Evolutionary conservation across 2,888 invertebrate species (phyloP).

Genomic region (Deilephila porcellus): DNA sequence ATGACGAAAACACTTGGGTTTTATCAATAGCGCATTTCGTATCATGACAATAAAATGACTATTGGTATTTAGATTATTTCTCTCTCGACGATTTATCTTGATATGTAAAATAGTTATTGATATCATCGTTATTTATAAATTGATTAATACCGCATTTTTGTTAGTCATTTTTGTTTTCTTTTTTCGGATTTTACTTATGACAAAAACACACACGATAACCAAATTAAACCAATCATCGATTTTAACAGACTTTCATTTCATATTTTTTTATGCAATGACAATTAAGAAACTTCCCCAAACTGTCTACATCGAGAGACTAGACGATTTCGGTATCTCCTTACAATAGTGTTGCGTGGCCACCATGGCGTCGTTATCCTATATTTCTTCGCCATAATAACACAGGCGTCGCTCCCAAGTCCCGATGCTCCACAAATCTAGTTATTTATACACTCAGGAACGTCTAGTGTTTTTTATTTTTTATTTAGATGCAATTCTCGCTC

Average conservation of each 20-base stretch:
- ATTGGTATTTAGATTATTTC: neutral
- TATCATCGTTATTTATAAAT: neutral
- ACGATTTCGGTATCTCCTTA: constrained; percentile 2
- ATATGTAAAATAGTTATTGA: neutral
- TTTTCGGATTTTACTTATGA: neutral
- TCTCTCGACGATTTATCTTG: neutral
- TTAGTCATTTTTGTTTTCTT: neutral
- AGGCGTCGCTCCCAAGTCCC: constrained; percentile 55
- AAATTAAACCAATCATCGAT: neutral
- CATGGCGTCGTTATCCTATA: constrained; percentile 54
- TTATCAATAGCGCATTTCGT: neutral
- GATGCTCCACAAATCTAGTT: constrained; percentile 73
- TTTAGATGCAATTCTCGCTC: constrained; percentile 61
- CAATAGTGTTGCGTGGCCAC: neutral
- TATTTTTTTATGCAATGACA: neutral
- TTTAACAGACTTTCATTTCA: neutral
- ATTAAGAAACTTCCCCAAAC: neutral
- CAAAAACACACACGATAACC: neutral
- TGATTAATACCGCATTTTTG: too few relatives aligned
- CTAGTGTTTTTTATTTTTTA: constrained; percentile 49
- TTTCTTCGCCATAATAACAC: constrained; percentile 68
- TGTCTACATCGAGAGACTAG: neutral
- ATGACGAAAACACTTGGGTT: neutral
- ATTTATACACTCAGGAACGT: constrained; percentile 65
- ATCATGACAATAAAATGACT: neutral